These are phyloP conservation scores for Morbakka virulenta DNA, from an alignment of 30 jellyfish, hydroid and myxozoan species.

Conservation along the genomic window DNA sequence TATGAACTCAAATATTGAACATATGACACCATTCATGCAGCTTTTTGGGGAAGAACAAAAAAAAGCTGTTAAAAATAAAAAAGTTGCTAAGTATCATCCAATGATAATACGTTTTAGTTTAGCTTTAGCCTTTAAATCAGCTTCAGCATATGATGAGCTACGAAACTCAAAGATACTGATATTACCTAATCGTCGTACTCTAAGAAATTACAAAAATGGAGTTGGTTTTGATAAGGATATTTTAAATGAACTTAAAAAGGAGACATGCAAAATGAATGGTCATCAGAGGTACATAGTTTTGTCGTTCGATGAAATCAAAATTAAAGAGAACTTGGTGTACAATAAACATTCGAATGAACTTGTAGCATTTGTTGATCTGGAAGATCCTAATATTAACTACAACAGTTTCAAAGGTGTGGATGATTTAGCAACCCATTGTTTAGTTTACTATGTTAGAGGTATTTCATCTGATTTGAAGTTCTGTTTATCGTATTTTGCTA, in stretches of 20 bases:
- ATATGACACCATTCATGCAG: slow-evolving; percentile 29
- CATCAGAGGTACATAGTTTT: slow-evolving; percentile 30
- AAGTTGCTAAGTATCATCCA: slow-evolving; percentile 1
- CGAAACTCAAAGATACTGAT: slow-evolving; percentile 18
- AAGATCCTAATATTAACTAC: slow-evolving; percentile 33
- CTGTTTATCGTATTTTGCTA: slow-evolving; percentile 51
- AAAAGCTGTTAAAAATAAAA: not conserved
- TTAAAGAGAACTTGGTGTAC: slow-evolving; percentile 37
- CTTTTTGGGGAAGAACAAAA: slow-evolving; percentile 20
- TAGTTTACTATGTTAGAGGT: slow-evolving; percentile 57
- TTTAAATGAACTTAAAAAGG: slow-evolving; percentile 26
- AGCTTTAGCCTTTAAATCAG: slow-evolving; percentile 39
- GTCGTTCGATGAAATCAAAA: slow-evolving; percentile 51
- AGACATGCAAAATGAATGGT: slow-evolving; percentile 10
- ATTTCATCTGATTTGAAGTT: slow-evolving; percentile 44
- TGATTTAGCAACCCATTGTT: slow-evolving; percentile 41
- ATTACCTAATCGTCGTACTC: slow-evolving; percentile 50
- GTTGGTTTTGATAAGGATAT: slow-evolving; percentile 44
- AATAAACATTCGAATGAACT: slow-evolving; percentile 37
- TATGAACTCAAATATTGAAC: not conserved
- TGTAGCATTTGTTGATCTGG: slow-evolving; percentile 38
- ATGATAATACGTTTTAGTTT: slow-evolving; percentile 1
- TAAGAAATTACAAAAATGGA: slow-evolving; percentile 48
- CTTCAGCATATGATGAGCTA: slow-evolving; percentile 55
- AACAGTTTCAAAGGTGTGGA: slow-evolving; percentile 22